Evolutionary conservation across 2,888 invertebrate genomes (phyloP), one percentile per base, ranked within the genome.

Genomic region (Drosophila pegasa): DNA sequence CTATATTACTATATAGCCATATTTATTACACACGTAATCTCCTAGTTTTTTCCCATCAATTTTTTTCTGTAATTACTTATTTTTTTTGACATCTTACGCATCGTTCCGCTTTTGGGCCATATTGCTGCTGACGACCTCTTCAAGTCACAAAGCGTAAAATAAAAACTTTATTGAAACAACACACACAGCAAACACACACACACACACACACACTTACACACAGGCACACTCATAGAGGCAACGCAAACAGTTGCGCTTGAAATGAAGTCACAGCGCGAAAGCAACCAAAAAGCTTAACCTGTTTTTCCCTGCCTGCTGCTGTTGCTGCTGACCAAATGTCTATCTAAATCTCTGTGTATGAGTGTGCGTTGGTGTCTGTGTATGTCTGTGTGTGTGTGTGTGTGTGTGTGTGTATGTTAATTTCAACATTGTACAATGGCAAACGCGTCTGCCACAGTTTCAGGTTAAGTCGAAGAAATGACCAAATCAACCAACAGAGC

Each of bases 181-280:
- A 51, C 54, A 56, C 43, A 57, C 27, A 25, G n/a, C 35, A 52
- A 4, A 16, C 2, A 29, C 18, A 22, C 45, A 29, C 45, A 16
- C 7, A 60, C 25, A 47, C 14, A 50, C 35, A 43, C 38, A 43
- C 8, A 12, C 35, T 12, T n/a, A 37, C n/a, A 16, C n/a, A 62
- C 40, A 60, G 47, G 69, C 51, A 40, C 47, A 60, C 57, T 47
- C 45, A 65, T 9, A 33, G 14, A 10, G 2, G 9, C 3, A 56
- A 59, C 27, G 18, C 57, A 67, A 71, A 77, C 71, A 63, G 55
- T 29, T 47, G 83, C 47, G 83, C 61, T 69, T 56, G 62, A 82
- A 83, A 83, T 83, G 83, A 83, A 83, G 83, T 83, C 88, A 82
- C 67, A 80, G 81, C 86, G 71, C 62, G 77, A 75, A 75, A 75